phyloP scores from a whole-genome alignment of 2,797 vertebrate genomes.

The Trichosurus vulpecula region DNA sequence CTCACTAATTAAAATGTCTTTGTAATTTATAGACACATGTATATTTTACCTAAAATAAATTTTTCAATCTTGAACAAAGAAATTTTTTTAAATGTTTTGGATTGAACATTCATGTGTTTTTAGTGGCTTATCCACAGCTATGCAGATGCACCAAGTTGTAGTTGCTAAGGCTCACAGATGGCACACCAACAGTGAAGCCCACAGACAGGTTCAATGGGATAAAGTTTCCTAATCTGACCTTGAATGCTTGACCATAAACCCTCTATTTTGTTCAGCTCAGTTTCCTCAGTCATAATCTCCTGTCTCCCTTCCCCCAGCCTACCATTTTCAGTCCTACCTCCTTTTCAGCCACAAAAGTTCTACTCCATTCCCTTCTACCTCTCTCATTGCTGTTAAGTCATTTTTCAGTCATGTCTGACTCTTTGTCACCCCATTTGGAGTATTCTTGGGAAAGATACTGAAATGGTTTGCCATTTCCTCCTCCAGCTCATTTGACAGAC shows the following conservation, averaged over 20 bases:
- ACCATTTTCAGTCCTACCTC: not conserved
- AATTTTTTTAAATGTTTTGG: not conserved
- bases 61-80: not conserved
- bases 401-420: not conserved
- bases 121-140: not conserved
- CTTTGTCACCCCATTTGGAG: not conserved
- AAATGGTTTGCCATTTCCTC: not conserved
- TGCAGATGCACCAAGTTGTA: not conserved
- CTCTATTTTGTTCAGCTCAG: not conserved
- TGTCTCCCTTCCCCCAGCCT: not conserved
- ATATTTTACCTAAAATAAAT: not conserved
- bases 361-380: not conserved
- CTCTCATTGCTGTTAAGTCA: not conserved
- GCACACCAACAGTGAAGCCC: not conserved
- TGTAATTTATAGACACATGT: not conserved
- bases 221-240: not conserved
- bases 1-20: not conserved
- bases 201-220: not conserved
- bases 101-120: not conserved
- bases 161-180: not conserved
- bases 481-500: not conserved
- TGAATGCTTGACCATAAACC: not conserved
- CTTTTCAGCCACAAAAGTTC: not conserved
- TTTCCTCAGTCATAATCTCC: not conserved
- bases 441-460: not conserved